Percentiles rank a stretch among this genome's conserved stretches.
phyloP scores from a whole-genome alignment of 2,888 invertebrate species.

The Ophonus ardosiacus region DNA sequence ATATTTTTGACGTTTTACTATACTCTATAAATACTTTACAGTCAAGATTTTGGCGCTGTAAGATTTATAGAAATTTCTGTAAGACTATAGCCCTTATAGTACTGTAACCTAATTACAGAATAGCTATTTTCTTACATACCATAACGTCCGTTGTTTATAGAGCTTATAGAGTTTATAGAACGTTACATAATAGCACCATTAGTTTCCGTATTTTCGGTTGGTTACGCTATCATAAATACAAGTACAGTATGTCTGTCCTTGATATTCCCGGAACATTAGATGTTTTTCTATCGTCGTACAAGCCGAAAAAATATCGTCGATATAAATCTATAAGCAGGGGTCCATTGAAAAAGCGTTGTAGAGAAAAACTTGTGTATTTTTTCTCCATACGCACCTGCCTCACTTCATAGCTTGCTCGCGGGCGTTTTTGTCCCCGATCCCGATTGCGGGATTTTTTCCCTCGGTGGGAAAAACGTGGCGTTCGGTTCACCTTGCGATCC shows the following conservation, averaged over 20 bases:
- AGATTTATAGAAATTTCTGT: too few species aligned
- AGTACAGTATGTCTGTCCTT: neutral
- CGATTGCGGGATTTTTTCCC: slow-evolving; percentile 15
- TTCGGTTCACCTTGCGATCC: slow-evolving; percentile 48
- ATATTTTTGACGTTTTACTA: too few species aligned
- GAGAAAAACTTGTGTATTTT: neutral
- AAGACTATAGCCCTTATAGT: too few species aligned
- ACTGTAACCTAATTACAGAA: too few species aligned
- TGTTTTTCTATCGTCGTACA: neutral
- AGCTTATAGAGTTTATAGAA: too few species aligned
- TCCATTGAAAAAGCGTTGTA: neutral
- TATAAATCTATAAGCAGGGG: neutral
- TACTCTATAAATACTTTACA: too few species aligned
- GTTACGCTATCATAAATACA: too few species aligned
- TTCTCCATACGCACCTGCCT: slow-evolving; percentile 35
- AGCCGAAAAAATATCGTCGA: neutral
- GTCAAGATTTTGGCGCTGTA: too few species aligned
- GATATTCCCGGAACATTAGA: neutral
- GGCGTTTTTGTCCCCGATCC: slow-evolving; percentile 43
- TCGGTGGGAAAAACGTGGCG: slow-evolving; percentile 40
- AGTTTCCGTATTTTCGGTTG: too few species aligned
- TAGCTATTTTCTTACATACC: too few species aligned
- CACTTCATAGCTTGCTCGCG: slow-evolving; percentile 59
- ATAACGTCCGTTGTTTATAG: too few species aligned
- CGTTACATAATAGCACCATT: too few species aligned